Percentiles rank a stretch among this genome's conserved stretches.
These are phyloP conservation scores for Rhagoletis pomonella DNA, from an alignment of 1,140 invertebrate species.

Conservation along the genomic window DNA sequence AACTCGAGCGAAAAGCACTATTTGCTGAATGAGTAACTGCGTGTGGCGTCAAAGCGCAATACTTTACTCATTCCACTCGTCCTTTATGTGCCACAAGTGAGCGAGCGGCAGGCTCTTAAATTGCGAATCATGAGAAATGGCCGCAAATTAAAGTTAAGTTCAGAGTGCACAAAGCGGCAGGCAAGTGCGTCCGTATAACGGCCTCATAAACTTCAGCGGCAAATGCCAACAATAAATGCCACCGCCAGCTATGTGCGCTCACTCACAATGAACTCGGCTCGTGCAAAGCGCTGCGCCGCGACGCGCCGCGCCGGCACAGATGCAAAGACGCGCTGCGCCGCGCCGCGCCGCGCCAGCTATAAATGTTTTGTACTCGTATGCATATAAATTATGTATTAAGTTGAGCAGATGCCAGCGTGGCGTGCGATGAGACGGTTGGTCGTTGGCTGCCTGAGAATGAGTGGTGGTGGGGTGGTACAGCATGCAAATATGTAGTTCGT, in stretches of 20 bases:
- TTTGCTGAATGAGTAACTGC: not conserved
- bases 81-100: constrained; percentile 20
- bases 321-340: not conserved
- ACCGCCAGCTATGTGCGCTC: constrained; percentile 1
- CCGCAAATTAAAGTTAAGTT: constrained; percentile 43
- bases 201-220: constrained; percentile 25
- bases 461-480: not conserved
- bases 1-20: constrained; percentile 7
- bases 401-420: constrained; percentile 4
- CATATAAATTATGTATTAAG: constrained; percentile 24
- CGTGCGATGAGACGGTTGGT: not conserved
- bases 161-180: not conserved
- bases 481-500: not conserved
- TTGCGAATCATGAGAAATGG: constrained; percentile 15
- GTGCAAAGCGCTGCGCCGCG: not conserved
- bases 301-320: not conserved
- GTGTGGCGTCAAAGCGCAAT: not conserved
- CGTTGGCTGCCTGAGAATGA: not conserved
- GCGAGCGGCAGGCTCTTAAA: not conserved
- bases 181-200: not conserved
- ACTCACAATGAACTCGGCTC: constrained; percentile 26
- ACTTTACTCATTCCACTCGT: not conserved
- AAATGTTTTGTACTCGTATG: constrained; percentile 21
- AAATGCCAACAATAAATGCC: constrained; percentile 48
- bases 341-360: not conserved